phyloP scores from a whole-genome alignment of 35 echinoderm and acorn worm species.

The Hemicentrotus pulcherrimus region DNA sequence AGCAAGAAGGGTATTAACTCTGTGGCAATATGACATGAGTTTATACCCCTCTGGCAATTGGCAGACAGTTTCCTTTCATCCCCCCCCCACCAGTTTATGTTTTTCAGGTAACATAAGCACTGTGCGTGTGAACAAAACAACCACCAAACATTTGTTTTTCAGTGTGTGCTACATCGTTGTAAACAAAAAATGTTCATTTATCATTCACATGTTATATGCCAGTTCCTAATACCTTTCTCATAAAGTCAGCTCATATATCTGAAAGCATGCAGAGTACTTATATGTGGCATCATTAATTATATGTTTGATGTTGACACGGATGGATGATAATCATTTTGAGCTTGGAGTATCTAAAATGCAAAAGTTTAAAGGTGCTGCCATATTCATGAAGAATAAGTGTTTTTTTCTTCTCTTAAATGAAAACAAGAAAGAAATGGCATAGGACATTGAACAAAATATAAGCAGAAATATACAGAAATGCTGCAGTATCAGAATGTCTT shows the following conservation, averaged over 20 bases:
- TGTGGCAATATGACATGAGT: no score
- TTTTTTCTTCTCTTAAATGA: background rate
- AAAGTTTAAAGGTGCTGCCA: background rate
- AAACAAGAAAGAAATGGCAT: background rate
- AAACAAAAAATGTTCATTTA: background rate
- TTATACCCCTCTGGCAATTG: no score
- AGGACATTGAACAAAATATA: background rate
- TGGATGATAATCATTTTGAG: no score
- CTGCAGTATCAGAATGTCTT: background rate
- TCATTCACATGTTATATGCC: background rate
- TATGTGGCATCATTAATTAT: background rate
- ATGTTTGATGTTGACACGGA: background rate
- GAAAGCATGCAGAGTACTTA: background rate
- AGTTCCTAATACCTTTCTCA: background rate
- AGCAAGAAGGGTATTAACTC: no score
- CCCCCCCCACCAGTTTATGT: no score
- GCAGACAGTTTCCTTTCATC: no score
- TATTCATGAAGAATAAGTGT: background rate
- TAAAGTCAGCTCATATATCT: background rate
- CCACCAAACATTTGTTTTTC: no score
- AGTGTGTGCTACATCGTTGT: background rate
- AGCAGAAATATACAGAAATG: background rate
- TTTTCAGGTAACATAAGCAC: no score
- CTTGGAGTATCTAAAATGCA: background rate
- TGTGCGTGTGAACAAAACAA: no score